Evolutionary conservation across 2,113 vertebrate species (phyloP).

Genomic region (Ariopsis seemanni): DNA sequence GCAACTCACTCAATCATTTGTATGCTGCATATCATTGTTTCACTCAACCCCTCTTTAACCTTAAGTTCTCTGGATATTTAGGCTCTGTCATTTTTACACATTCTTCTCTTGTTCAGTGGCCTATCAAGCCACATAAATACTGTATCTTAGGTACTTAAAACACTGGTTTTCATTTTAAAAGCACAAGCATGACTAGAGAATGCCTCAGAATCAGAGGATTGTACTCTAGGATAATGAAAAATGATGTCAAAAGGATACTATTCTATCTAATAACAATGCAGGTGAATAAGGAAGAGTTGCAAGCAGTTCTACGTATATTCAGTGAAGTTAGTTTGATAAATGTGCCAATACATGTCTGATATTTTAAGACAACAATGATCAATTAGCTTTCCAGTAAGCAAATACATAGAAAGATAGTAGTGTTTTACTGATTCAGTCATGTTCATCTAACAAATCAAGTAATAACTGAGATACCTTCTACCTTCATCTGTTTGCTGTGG

Average conservation of each 20-base stretch:
- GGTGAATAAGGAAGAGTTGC: not conserved
- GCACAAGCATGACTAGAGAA: not conserved
- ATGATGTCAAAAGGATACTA: not conserved
- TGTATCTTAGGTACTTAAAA: not conserved
- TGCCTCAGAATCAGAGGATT: not conserved
- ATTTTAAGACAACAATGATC: not conserved
- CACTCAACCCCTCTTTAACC: not conserved
- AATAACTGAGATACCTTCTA: not conserved
- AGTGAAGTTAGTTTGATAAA: not conserved
- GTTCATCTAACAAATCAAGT: not conserved
- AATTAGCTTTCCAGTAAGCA: not conserved
- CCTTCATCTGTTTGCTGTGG: not conserved
- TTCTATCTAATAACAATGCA: conserved; percentile 4
- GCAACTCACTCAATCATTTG: not conserved
- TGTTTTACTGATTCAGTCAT: not conserved
- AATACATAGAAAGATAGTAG: not conserved
- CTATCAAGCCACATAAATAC: not conserved
- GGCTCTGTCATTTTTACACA: not conserved
- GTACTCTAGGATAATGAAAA: not conserved
- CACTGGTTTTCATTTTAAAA: not conserved
- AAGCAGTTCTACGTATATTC: not conserved
- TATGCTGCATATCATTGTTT: not conserved
- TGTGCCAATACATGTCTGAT: not conserved
- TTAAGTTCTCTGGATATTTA: not conserved
- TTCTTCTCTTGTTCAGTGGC: not conserved